Percentiles rank a stretch among this genome's conserved stretches.
These are phyloP conservation scores for Pitangus sulphuratus DNA, from an alignment of 2,797 vertebrate genomes.

Conservation along the genomic window DNA sequence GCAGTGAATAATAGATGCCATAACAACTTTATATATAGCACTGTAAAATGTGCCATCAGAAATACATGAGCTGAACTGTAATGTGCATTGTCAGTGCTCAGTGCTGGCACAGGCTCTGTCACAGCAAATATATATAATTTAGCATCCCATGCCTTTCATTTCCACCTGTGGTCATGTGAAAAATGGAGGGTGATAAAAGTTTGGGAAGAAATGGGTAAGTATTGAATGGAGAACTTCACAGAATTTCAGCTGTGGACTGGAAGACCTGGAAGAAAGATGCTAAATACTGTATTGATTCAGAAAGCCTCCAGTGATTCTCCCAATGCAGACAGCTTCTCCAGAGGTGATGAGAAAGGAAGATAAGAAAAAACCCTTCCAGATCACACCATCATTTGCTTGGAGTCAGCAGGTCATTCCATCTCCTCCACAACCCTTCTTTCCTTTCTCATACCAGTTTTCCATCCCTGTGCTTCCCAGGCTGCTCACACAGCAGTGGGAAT, in stretches of 20 bases:
- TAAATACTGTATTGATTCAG: background rate
- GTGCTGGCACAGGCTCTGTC: conserved; percentile 20
- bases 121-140: conserved; percentile 12
- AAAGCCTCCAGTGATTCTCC: background rate
- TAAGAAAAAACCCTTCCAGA: background rate
- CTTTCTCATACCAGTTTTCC: background rate
- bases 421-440: background rate
- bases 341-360: background rate
- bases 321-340: background rate
- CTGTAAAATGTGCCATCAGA: conserved; percentile 66
- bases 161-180: background rate
- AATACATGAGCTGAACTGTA: conserved; percentile 58
- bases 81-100: conserved; percentile 63
- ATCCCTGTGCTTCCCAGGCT: background rate
- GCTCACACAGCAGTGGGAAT: background rate
- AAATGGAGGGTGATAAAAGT: background rate
- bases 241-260: background rate
- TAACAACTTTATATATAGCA: conserved; percentile 70
- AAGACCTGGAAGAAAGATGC: background rate
- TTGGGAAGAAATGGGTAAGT: background rate
- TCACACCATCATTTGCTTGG: background rate
- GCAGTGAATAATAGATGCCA: conserved; percentile 72
- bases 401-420: background rate
- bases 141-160: background rate
- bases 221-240: background rate